Evolutionary conservation across 1,140 invertebrate species (phyloP), one percentile per base, ranked within the genome.

Genomic region (Caerostris extrusa): DNA sequence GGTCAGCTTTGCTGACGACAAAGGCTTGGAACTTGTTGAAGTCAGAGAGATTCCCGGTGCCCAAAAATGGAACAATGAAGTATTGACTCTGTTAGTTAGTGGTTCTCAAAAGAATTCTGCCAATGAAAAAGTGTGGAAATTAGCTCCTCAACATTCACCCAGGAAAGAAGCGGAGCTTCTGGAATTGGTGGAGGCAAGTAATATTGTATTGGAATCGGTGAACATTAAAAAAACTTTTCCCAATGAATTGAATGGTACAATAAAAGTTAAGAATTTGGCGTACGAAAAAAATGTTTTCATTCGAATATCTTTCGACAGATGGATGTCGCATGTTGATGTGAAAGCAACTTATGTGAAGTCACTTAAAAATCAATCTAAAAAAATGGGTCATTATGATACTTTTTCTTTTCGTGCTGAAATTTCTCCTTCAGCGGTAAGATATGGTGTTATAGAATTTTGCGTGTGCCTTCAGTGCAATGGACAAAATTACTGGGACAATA

Each of bases 1-100:
- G 94, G 98, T 99, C 2, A 98, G 98, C 0, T 99, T 99, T 95
- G 99, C 99, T 1, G 99, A 99, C 95, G 98, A 98, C 95, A 97
- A 97, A 95, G 99, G 99, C 1, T 97, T 97, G 61, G 97, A 98
- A 2, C 96, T 99, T 14, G 98, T 98, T 67, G 98, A 98, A 90
- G 69, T 94, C 12, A 69, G 93, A 17, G 87, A 90, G 55, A 94
- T 94, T 69, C 87, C 93, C 14, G 77, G 81, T 2, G n/a, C 14
- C 3, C 19, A 58, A 8, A 90, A 90, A 14, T 94, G 71, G 88
- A 19, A 61, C 3, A n/a, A 61, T 82, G 50, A 90, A n/a, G 60
- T 81, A 34, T 53, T 90, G 50, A 69, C 61, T 5, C 56, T 81
- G 4, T 50, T 90, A 34, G 57, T 50, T 17, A 53, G 56, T 82